phyloP scores from a whole-genome alignment of 2,797 vertebrate genomes.

The Phrynocephalus guinanensis region DNA sequence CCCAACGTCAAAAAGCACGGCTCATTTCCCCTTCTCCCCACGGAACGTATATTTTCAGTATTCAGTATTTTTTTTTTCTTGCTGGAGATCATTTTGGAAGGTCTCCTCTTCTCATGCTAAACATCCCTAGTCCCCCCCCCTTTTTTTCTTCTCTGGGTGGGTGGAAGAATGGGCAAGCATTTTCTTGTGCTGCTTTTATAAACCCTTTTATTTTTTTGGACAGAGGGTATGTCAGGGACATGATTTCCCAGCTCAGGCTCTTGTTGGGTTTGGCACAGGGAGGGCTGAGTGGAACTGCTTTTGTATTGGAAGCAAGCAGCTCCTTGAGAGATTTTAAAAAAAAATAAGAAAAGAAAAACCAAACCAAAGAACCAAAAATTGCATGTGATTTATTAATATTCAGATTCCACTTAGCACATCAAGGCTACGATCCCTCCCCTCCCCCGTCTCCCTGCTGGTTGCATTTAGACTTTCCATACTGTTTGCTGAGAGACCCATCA shows the following conservation, averaged over 20 bases:
- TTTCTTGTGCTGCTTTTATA: constrained; percentile 63
- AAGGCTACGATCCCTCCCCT: constrained; percentile 53
- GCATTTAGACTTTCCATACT: constrained; percentile 59
- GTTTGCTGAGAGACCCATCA: constrained; percentile 58
- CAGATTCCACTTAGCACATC: constrained; percentile 68
- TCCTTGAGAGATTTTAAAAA: constrained; percentile 56
- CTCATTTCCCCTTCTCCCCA: neutral
- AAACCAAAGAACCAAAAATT: constrained; percentile 40
- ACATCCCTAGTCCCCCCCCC: neutral
- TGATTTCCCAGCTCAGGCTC: constrained; percentile 56
- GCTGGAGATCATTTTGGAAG: constrained; percentile 52
- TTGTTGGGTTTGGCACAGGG: constrained; percentile 74
- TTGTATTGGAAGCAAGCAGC: constrained; percentile 64
- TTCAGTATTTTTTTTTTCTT: constrained; percentile 35
- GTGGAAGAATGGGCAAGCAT: constrained; percentile 49
- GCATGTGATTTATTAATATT: constrained; percentile 75
- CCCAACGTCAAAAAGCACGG: neutral
- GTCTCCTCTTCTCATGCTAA: constrained; percentile 62
- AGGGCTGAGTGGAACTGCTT: constrained; percentile 58
- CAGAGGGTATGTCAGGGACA: constrained; percentile 62
- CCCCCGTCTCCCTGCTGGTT: constrained; percentile 51
- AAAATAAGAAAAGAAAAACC: too few species aligned
- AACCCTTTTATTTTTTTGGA: constrained; percentile 68
- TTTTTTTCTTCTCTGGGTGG: neutral
- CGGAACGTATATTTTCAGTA: constrained; percentile 52